phyloP scores from a whole-genome alignment of 2,113 vertebrate species.

The Eupsittula cactorum region DNA sequence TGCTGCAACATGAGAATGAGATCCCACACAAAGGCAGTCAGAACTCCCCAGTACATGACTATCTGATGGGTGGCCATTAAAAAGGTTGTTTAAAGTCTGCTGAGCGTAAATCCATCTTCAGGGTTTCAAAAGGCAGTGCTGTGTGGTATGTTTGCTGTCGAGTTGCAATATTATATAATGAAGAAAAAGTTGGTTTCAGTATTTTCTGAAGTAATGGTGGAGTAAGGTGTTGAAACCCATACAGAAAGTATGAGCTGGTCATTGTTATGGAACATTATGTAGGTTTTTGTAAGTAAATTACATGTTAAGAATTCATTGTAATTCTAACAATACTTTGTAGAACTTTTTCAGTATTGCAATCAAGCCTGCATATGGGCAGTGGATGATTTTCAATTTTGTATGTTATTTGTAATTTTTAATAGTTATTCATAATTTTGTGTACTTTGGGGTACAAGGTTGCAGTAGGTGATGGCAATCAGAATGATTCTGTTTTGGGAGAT shows the following conservation, averaged over 20 bases:
- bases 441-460: background rate
- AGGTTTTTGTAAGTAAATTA: background rate
- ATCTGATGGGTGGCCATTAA: background rate
- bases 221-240: background rate
- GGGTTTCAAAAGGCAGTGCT: background rate
- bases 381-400: background rate
- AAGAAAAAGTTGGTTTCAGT: background rate
- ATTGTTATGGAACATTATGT: background rate
- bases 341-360: background rate
- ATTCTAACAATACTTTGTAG: background rate
- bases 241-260: background rate
- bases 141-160: background rate
- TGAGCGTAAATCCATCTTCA: background rate
- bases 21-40: slow-evolving; percentile 26
- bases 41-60: background rate
- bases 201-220: background rate
- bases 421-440: background rate
- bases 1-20: slow-evolving; percentile 53
- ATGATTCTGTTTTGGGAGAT: background rate
- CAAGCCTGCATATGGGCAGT: background rate
- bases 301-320: background rate
- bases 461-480: background rate
- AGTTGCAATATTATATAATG: background rate
- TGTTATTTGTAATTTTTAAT: background rate
- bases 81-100: slow-evolving; percentile 15